Base-by-base conservation (phyloP, 1,140 invertebrate species). In the Oscheius sp. region DNA sequence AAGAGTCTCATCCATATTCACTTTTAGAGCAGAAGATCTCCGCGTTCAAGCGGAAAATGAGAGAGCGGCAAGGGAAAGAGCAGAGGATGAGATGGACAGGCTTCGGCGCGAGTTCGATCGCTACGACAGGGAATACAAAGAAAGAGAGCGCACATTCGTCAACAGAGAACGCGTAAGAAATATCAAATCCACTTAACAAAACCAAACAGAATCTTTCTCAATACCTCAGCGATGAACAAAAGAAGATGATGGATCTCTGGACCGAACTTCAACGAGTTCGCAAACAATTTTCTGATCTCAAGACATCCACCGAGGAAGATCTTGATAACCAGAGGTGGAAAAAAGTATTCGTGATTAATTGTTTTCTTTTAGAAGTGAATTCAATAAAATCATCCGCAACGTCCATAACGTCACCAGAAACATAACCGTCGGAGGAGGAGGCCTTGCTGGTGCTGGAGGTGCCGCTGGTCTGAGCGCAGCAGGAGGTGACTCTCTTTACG, bases 171-270 rank as follows among this genome's bases (percentile, higher is more conserved):
- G 70, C 61, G 81, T 82, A 42, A 38, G 63, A 29, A n/a, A 10
- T 34, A n/a, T 20, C 31, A 29, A 1, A 31, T 15, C 26, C 26
- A 2, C 15, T 15, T 15, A 15, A 63, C 26, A 15, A n/a, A 18
- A 31, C 3, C 15, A 65, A 78, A 46, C 49, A 82, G 82, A 84
- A 84, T 61, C 52, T 83, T n/a, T 42, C 82, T 18, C 81, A 84
- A 67, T 84, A 84, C 65, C 71, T 84, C 1, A 80, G 79, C 34
- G 82, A 83, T 62, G 82, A 83, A 46, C 82, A 83, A 71, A 79
- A 82, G 59, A 83, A 84, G 32, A 84, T 84, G 79, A 49, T 84
- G n/a, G 82, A 83, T 55, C 32, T 83, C 1, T 84, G 82, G 82
- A 78, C 78, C 31, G 82, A 83, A 70, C 65, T 83, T 31, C 81